Evolutionary conservation across 2,888 invertebrate genomes (phyloP).

Genomic region (Callimorpha dominula): DNA sequence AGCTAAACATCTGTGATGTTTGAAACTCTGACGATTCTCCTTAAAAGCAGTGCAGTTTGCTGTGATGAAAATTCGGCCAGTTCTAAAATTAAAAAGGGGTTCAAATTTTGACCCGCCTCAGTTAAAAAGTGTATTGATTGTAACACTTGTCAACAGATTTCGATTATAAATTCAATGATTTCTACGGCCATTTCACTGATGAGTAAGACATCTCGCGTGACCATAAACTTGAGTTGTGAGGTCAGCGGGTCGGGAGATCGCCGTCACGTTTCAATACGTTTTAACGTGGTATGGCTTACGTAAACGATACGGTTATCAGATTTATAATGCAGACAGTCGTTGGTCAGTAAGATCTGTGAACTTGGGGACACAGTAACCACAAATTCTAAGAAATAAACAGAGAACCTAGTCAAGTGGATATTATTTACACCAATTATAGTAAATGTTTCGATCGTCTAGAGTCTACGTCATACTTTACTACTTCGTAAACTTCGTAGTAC

Average conservation of each 20-base stretch:
- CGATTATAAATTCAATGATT: slow-evolving; percentile 24
- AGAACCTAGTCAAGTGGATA: too few relatives aligned
- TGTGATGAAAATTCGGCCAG: neutral
- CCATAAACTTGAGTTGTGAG: slow-evolving; percentile 45
- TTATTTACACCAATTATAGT: too few relatives aligned
- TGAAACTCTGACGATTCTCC: neutral
- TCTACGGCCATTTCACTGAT: slow-evolving; percentile 25
- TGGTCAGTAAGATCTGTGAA: slow-evolving; percentile 14
- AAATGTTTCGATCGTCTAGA: too few relatives aligned
- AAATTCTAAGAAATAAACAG: neutral
- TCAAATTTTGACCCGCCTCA: neutral
- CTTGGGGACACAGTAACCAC: slow-evolving; percentile 25
- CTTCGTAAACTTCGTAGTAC: too few relatives aligned
- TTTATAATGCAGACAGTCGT: slow-evolving; percentile 21
- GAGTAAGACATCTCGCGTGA: slow-evolving; percentile 49
- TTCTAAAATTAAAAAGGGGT: neutral
- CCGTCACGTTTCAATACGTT: slow-evolving; percentile 36
- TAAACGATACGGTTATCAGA: slow-evolving; percentile 37
- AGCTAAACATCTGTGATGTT: neutral
- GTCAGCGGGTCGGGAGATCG: slow-evolving; percentile 46
- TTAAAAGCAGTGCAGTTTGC: neutral
- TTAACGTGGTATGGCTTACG: slow-evolving; percentile 46
- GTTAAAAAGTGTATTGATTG: neutral
- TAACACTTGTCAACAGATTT: slow-evolving; percentile 23
- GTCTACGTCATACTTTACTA: too few relatives aligned